Conservation (phyloP, 2,888 invertebrate genomes). For the Drosophila putrida region DNA sequence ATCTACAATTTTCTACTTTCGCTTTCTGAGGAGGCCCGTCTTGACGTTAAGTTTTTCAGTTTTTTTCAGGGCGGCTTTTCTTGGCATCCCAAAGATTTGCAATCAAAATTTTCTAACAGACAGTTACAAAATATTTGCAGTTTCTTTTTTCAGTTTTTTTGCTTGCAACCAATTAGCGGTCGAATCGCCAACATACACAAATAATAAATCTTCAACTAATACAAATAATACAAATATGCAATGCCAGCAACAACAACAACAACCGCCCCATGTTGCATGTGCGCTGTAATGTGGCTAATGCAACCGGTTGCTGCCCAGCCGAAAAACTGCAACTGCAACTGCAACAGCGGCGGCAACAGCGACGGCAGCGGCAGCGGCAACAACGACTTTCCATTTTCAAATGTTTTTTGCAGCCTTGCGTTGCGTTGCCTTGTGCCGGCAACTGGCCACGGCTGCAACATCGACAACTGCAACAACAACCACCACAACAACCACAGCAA, state of each 20-base stretch:
- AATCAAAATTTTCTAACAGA: constrained; percentile 34
- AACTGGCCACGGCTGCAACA: constrained; percentile 43
- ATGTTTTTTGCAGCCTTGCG: constrained; percentile 70
- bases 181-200: constrained; percentile 55
- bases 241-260: constrained; percentile 32
- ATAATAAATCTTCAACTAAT: constrained; percentile 74
- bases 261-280: constrained; percentile 48
- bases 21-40: constrained; percentile 49
- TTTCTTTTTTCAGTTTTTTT: constrained; percentile 2
- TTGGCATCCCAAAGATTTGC: constrained; percentile 41
- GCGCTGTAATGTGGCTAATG: constrained; percentile 50
- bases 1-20: constrained; percentile 63
- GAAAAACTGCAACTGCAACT: constrained; percentile 45
- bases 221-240: constrained; percentile 64
- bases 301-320: constrained; percentile 74
- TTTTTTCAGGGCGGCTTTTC: constrained; percentile 8
- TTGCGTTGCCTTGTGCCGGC: constrained; percentile 47
- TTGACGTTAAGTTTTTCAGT: constrained; percentile 4
- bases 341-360: constrained; percentile 29
- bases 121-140: constrained; percentile 35
- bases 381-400: constrained; percentile 82
- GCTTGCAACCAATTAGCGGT: constrained; percentile 60
- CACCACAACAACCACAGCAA: constrained; percentile 15
- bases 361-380: constrained; percentile 36
- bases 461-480: constrained; percentile 23